Evolutionary conservation across 2,797 vertebrate genomes (phyloP), one percentile per base, ranked within the genome.

Genomic region (Hypotaenidia okinawae): DNA sequence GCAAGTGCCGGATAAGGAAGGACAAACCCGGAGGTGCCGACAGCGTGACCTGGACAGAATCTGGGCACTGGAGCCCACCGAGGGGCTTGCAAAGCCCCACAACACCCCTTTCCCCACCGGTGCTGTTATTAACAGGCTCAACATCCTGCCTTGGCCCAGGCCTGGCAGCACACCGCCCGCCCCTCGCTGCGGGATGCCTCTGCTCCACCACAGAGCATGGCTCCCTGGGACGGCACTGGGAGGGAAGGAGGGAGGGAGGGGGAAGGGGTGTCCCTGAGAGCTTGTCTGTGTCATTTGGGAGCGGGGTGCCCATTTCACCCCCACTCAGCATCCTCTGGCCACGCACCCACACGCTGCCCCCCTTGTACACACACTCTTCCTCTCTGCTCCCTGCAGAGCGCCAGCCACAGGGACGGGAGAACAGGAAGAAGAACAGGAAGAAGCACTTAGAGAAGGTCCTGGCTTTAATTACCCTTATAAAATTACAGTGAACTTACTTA

Each of bases 321-420:
- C 54, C 1, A 4, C 64, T 47, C 18, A 39, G 64, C 10, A 0
- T 27, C 64, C 64, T 13, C 22, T 55, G n/a, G 47, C 57, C n/a
- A 0, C 1, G 16, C 58, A 11, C 45, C 80, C 57, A 21, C 21
- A 9, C 5, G 4, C 39, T 37, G 49, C 59, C 27, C 28, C 3
- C 32, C 1, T 1, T 17, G 1, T 47, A 8, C 25, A 8, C 5
- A 5, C 1, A 2, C 19, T 43, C 19, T 5, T 35, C 55, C 45
- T 17, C 54, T 17, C 55, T 19, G 63, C 33, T 19, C 9, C 28
- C 69, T 37, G 61, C 81, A 13, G 52, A 24, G 27, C 13, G 3
- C 6, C 13, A 1, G 7, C 35, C 33, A 6, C 33, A 7, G 13
- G 43, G 62, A 21, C 5, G 32, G 43, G 54, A 49, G 14, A 75